Base-by-base conservation (phyloP, 1,140 invertebrate species). In the Drosophila jambulina region DNA sequence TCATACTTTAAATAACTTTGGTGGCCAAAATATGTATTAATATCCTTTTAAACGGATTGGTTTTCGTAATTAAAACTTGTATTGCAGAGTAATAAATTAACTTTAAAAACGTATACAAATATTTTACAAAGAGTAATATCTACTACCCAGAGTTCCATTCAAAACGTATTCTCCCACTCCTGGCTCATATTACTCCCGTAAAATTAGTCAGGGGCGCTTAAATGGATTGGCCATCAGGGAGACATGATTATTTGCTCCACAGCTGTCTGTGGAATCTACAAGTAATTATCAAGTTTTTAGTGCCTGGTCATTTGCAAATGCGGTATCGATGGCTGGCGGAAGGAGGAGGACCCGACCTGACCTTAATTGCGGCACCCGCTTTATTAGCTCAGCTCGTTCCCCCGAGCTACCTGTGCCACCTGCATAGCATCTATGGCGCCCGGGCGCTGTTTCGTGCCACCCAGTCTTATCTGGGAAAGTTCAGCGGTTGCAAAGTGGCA, bases 311-410 rank as follows among this genome's bases (percentile, higher is more conserved):
- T 75, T 51, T 77, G 56, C 72, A 42, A 76, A 67, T 29, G 72
- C 56, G 40, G 43, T 48, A 61, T 51, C 53, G 38, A 58, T 75
- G 63, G 59, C 23, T 48, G 23, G 1, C 57, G 38, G 32, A 34
- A 29, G 19, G 43, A 36, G 38, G 40, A 43, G 36, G 32, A 21
- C 56, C 48, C 32, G 48, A 4, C 17, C 45, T 86, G 79, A 62
- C 75, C 75, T 48, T 69, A 86, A 79, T 86, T 87, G 63, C 29
- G 49, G 62, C 62, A 59, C 75, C 83, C 83, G 60, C 56, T 86
- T 82, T 82, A 86, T 80, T 60, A 80, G 79, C 70, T 48, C 69
- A 75, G 65, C 65, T 65, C 10, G 32, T 17, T 27, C 25, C 34
- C 59, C 23, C 48, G 38, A 42, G 29, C 48, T 27, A 21, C 17